Percentiles rank a stretch among this genome's conserved stretches.
phyloP scores from a whole-genome alignment of 2,888 invertebrate genomes.

The Helicoverpa assulta region DNA sequence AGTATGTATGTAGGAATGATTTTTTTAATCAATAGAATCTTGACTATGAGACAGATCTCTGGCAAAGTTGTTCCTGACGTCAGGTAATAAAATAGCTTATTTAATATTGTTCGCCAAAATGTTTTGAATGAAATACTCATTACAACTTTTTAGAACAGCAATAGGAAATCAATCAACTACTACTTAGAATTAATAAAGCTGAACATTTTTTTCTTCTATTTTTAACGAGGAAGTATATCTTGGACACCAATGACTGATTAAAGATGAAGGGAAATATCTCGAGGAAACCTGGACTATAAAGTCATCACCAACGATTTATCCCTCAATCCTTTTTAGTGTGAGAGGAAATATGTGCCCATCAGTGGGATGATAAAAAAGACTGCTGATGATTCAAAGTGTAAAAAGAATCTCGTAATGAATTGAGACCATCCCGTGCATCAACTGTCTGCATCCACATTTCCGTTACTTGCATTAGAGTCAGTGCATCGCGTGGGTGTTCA shows the following conservation, averaged over 20 bases:
- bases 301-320: no score
- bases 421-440: conserved; percentile 54
- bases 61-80: conserved; percentile 11
- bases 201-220: not conserved
- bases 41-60: not conserved
- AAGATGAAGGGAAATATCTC: no score
- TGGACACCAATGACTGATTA: no score
- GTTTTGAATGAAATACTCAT: conserved; percentile 12
- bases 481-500: conserved; percentile 75
- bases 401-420: conserved; percentile 51
- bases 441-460: conserved; percentile 72
- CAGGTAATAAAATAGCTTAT: conserved; percentile 7
- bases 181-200: conserved; percentile 3
- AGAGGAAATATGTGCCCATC: no score
- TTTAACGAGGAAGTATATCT: no score
- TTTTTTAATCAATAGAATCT: conserved; percentile 1
- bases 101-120: conserved; percentile 21
- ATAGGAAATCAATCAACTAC: conserved; percentile 19
- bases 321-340: no score
- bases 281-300: no score
- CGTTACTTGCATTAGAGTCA: conserved; percentile 68
- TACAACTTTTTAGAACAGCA: conserved; percentile 9
- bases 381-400: not conserved
- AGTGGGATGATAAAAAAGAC: no score
- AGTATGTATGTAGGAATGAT: not conserved